Conservation (phyloP, 2,113 vertebrate genomes). For the Dipodomys ordii region DNA sequence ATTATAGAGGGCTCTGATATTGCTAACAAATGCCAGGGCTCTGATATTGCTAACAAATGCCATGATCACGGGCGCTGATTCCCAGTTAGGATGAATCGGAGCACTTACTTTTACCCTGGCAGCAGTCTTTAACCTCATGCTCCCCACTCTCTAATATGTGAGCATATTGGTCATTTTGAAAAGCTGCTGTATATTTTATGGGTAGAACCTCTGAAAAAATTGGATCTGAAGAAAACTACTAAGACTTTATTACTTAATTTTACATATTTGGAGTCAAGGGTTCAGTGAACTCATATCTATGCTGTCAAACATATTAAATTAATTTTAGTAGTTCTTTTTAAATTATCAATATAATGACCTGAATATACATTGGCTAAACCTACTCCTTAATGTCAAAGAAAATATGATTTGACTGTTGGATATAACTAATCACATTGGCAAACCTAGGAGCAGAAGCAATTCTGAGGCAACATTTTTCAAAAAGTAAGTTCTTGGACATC, state of each 20-base stretch:
- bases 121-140: neutral
- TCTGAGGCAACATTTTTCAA: constrained; percentile 62
- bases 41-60: neutral
- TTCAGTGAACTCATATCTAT: constrained; percentile 47
- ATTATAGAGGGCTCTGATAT: neutral
- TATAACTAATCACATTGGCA: constrained; percentile 63
- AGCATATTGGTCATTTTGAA: constrained; percentile 30
- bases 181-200: constrained; percentile 51
- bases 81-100: neutral
- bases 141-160: neutral
- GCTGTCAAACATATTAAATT: constrained; percentile 54
- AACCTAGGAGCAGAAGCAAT: neutral
- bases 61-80: neutral
- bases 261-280: constrained; percentile 32
- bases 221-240: constrained; percentile 1
- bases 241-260: constrained; percentile 45
- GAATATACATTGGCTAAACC: constrained; percentile 60
- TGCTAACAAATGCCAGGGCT: neutral
- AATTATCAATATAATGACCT: constrained; percentile 37
- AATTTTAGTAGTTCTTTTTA: constrained; percentile 22
- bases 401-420: constrained; percentile 67
- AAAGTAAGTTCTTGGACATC: constrained; percentile 62
- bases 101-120: neutral
- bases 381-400: constrained; percentile 60
- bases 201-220: constrained; percentile 40